These are phyloP conservation scores for Metellina segmentata DNA, from an alignment of 2,888 invertebrate genomes.

Conservation along the genomic window DNA sequence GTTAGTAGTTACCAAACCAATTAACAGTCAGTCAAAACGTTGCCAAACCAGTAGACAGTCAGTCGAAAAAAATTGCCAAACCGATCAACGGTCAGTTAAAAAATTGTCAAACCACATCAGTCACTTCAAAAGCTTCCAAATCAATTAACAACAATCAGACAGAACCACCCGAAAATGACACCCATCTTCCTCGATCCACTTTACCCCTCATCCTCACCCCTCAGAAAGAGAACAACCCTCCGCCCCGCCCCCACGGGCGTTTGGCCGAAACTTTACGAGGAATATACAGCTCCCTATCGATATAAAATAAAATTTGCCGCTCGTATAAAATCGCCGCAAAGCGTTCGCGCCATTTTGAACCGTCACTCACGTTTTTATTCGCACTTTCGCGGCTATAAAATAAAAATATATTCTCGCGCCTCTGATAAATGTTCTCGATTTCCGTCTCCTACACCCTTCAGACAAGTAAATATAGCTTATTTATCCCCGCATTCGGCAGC, in stretches of 20 bases:
- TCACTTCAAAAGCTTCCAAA: no score
- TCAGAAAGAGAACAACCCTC: not conserved
- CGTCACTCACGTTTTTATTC: conserved; percentile 75
- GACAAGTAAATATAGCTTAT: conserved; percentile 76
- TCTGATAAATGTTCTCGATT: conserved; percentile 73
- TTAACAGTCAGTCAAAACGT: no score
- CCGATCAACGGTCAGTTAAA: no score
- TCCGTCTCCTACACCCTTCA: conserved; percentile 54
- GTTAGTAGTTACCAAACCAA: no score
- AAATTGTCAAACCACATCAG: no score
- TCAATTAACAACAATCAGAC: not conserved
- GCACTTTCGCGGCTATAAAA: conserved; percentile 75
- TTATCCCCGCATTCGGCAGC: conserved; percentile 63
- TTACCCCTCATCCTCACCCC: conserved; percentile 1
- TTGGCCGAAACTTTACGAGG: conserved; percentile 62
- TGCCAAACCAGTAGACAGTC: no score
- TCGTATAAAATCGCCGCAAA: conserved; percentile 70
- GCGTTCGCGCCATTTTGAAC: conserved; percentile 64
- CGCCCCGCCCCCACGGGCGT: not conserved
- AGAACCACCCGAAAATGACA: not conserved
- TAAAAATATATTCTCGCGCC: conserved; percentile 74
- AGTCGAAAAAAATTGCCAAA: no score
- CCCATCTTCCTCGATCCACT: conserved; percentile 30
- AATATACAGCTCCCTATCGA: conserved; percentile 60
- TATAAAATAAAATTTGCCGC: conserved; percentile 76